These are phyloP conservation scores for Ciona savignyi DNA, from an alignment of 23 tunicate species.

Conservation along the genomic window DNA sequence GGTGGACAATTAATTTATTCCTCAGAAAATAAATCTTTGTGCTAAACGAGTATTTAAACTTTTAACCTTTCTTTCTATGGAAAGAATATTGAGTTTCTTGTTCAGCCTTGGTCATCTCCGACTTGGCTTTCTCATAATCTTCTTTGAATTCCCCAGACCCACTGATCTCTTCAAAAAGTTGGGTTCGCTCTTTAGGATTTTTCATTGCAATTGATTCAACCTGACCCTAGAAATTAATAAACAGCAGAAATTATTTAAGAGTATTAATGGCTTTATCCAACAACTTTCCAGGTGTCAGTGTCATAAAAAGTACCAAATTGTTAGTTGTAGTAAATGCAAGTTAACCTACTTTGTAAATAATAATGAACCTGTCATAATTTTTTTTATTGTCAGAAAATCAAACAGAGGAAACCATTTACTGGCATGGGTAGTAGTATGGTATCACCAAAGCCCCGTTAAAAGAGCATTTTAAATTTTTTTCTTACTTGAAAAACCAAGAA, in stretches of 20 bases:
- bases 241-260: too few species aligned
- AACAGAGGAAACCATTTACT: neutral
- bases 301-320: neutral
- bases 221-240: conserved; percentile 86
- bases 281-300: too few species aligned
- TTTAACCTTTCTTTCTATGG: conserved; percentile 80
- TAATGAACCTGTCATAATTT: too few species aligned
- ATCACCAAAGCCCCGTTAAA: neutral
- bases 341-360: too few species aligned
- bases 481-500: conserved; percentile 93
- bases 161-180: conserved; percentile 94
- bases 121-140: conserved; percentile 81
- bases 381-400: too few species aligned
- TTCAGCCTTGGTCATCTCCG: conserved; percentile 82
- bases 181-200: conserved; percentile 95
- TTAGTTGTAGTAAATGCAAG: too few species aligned
- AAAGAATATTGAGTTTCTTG: conserved; percentile 91
- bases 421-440: neutral
- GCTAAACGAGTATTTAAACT: too few species aligned
- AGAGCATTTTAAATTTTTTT: neutral
- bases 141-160: conserved; percentile 87
- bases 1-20: neutral
- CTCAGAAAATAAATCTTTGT: neutral
- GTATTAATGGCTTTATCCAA: too few species aligned
- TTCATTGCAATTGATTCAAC: conserved; percentile 97